Evolutionary conservation across 2,888 invertebrate genomes (phyloP).

Genomic region (Biston betularia): DNA sequence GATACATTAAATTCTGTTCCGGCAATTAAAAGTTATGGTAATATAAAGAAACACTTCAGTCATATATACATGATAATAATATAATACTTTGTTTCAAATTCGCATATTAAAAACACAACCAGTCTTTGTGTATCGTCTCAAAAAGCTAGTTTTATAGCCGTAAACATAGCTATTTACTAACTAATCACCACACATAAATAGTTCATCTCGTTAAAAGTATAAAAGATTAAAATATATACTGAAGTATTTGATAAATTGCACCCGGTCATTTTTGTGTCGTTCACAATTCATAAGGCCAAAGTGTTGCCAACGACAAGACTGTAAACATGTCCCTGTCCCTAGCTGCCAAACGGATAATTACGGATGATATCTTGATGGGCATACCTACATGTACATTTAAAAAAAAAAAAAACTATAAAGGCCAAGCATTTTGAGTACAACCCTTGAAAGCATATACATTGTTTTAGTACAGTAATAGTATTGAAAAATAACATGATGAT

Average conservation of each 20-base stretch:
- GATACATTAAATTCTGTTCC: no score
- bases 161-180: constrained; percentile 34
- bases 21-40: no score
- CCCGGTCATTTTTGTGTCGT: constrained; percentile 50
- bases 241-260: constrained; percentile 52
- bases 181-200: constrained; percentile 25
- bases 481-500: no score
- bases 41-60: no score
- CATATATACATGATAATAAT: no score
- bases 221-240: constrained; percentile 28
- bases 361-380: constrained; percentile 41
- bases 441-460: no score
- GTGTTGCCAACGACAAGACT: constrained; percentile 65
- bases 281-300: constrained; percentile 47
- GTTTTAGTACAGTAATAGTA: no score
- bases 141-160: constrained; percentile 26
- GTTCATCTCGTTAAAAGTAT: constrained; percentile 17
- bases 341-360: constrained; percentile 60
- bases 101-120: not conserved
- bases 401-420: not conserved
- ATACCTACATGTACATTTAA: not conserved
- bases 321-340: constrained; percentile 64
- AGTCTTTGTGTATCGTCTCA: not conserved
- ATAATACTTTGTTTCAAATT: not conserved
- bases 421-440: not conserved